Conservation (phyloP, 2,888 invertebrate genomes). For the Campoplex nolae region DNA sequence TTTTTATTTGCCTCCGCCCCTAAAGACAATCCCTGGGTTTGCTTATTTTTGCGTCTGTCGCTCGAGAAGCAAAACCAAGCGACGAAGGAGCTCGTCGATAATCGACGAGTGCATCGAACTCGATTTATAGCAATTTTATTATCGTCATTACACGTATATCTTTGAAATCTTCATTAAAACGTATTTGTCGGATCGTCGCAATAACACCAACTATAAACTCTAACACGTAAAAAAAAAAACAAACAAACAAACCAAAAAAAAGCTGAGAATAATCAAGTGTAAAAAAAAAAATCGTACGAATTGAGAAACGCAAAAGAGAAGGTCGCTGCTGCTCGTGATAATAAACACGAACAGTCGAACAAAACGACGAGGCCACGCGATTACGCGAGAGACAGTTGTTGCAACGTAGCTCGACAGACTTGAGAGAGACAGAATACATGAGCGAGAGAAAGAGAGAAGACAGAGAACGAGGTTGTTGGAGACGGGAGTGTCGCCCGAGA, state of each 20-base stretch:
- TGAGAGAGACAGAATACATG: background rate
- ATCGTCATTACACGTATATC: background rate
- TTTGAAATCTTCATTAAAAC: background rate
- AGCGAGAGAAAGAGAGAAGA: conserved; percentile 29
- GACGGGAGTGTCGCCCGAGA: conserved; percentile 65
- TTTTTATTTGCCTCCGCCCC: background rate
- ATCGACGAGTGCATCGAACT: background rate
- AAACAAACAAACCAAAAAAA: no score
- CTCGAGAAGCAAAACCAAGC: background rate
- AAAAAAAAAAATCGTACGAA: conserved; percentile 33
- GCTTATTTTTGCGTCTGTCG: background rate
- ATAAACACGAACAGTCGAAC: conserved; percentile 47
- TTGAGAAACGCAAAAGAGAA: conserved; percentile 32
- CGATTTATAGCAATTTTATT: background rate
- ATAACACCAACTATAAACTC: background rate
- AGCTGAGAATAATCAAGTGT: background rate
- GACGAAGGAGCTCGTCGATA: background rate
- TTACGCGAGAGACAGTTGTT: conserved; percentile 65
- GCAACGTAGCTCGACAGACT: conserved; percentile 53
- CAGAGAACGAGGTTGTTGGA: conserved; percentile 58
- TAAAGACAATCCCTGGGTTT: background rate
- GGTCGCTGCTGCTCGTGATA: conserved; percentile 41
- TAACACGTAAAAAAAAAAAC: background rate
- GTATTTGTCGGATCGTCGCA: background rate
- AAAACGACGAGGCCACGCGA: conserved; percentile 64